These are phyloP conservation scores for Chloroclystis v-ata DNA, from an alignment of 2,888 invertebrate genomes.

Conservation along the genomic window DNA sequence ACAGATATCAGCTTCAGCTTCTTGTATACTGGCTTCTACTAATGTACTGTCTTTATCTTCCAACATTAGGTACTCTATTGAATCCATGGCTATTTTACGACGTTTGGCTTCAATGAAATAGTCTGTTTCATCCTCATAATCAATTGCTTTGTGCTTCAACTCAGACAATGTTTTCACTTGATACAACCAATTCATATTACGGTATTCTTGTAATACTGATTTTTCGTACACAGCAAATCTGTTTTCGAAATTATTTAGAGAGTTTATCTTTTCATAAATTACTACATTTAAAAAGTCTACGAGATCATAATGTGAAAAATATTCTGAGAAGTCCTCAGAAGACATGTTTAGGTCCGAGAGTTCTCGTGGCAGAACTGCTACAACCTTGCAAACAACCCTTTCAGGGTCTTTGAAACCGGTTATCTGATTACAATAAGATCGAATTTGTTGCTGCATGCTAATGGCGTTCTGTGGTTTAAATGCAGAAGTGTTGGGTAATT, in stretches of 20 bases:
- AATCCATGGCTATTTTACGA: constrained; percentile 59
- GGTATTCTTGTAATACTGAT: constrained; percentile 71
- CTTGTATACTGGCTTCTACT: constrained; percentile 57
- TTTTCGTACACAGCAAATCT: constrained; percentile 78
- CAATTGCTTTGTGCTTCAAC: constrained; percentile 58
- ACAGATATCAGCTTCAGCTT: constrained; percentile 51
- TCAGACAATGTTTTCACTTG: constrained; percentile 46
- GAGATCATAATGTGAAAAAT: constrained; percentile 69
- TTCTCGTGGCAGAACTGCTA: constrained; percentile 60
- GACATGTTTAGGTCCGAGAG: constrained; percentile 58
- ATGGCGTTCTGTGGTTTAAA: constrained; percentile 65
- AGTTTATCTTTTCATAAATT: constrained; percentile 73
- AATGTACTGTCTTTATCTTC: constrained; percentile 61
- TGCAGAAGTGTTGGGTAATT: constrained; percentile 70
- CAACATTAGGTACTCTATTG: constrained; percentile 59
- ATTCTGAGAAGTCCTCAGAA: constrained; percentile 51
- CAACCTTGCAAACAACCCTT: constrained; percentile 69
- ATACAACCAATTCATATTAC: constrained; percentile 80
- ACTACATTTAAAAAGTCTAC: constrained; percentile 75
- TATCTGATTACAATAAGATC: constrained; percentile 69
- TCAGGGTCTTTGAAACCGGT: constrained; percentile 70
- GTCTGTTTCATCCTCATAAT: constrained; percentile 60
- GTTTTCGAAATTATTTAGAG: constrained; percentile 62
- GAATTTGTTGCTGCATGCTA: constrained; percentile 67
- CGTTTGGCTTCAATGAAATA: constrained; percentile 57